Base-by-base conservation (phyloP, 2,113 vertebrate genomes). In the Percina caprodes region DNA sequence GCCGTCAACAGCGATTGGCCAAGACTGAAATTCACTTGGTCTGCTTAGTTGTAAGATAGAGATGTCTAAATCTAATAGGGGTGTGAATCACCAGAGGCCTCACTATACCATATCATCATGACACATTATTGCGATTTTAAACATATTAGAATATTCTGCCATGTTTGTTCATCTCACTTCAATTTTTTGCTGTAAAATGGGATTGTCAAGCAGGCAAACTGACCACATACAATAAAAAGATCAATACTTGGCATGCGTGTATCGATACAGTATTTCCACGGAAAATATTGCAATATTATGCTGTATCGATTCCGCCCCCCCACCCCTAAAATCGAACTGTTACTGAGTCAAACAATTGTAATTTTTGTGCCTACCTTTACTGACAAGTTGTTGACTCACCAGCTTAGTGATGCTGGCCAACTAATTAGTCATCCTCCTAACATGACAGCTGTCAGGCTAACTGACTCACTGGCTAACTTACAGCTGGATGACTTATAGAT, bases 361-460 rank as follows among this genome's bases (percentile, higher is more conserved):
- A n/a, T 23, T 10, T 35, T 39, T 49, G 26, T 14, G 56, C 51
- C 26, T 35, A 24, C 33, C 33, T 45, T 18, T 48, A n/a, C 59
- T 35, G 66, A 61, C 59, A 35, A 35, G 16, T 60, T 18, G 21
- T 23, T 68, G 59, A 78, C 74, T 87, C 69, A 82, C 75, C 2
- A 11, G 68, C 58, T 71, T 51, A 12, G 74, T 35, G 71, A 77
- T 24, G 72, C 49, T 70, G 77, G 86, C 74, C 79, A 72, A 45
- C 67, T 76, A 76, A 76, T 74, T 49, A 39, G 70, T 66, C 74
- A 55, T 52, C 39, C 54, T 42, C 45, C 23, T 71, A 58, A 76
- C 45, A 39, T 87, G 79, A 84, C 81, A 80, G 56, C 80, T 85
- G 70, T 65, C 86, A 66, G 30, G 11, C 46, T 66, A 70, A 72